These are phyloP conservation scores for Callosobruchus maculatus DNA, from an alignment of 2,888 invertebrate genomes.

Conservation along the genomic window DNA sequence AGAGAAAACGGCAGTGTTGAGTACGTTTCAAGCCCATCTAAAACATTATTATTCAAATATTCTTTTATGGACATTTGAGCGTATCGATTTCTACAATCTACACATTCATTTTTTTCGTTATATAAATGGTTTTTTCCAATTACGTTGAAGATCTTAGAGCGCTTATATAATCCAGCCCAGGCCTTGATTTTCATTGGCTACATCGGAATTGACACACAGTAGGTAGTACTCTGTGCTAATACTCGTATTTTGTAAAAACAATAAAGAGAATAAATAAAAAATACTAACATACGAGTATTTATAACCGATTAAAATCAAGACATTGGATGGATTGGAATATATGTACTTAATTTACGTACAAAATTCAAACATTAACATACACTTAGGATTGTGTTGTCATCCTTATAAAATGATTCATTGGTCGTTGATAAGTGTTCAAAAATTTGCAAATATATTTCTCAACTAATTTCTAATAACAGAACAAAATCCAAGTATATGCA, in stretches of 20 bases:
- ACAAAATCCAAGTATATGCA: too few relatives aligned
- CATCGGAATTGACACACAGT: too few relatives aligned
- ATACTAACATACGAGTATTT: background rate
- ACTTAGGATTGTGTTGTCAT: background rate
- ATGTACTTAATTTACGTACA: background rate
- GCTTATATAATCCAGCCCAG: background rate
- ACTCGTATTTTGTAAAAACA: too few relatives aligned
- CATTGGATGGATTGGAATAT: background rate
- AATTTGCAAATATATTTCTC: too few relatives aligned
- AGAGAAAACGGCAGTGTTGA: slow-evolving; percentile 46
- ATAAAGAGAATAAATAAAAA: too few relatives aligned
- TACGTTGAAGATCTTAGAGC: background rate
- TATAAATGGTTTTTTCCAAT: background rate
- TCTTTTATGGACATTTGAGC: slow-evolving; percentile 39
- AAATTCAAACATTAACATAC: slow-evolving; percentile 1
- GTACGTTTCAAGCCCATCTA: slow-evolving; percentile 42
- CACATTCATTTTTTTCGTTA: slow-evolving; percentile 10
- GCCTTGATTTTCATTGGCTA: background rate
- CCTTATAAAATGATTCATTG: background rate
- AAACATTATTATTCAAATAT: slow-evolving; percentile 26
- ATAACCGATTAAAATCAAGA: background rate
- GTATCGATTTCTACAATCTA: slow-evolving; percentile 22
- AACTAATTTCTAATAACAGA: too few relatives aligned
- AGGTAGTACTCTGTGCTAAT: too few relatives aligned
- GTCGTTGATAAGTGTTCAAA: background rate